Conservation (phyloP, 2,888 invertebrate species). For the Nowickia ferox region DNA sequence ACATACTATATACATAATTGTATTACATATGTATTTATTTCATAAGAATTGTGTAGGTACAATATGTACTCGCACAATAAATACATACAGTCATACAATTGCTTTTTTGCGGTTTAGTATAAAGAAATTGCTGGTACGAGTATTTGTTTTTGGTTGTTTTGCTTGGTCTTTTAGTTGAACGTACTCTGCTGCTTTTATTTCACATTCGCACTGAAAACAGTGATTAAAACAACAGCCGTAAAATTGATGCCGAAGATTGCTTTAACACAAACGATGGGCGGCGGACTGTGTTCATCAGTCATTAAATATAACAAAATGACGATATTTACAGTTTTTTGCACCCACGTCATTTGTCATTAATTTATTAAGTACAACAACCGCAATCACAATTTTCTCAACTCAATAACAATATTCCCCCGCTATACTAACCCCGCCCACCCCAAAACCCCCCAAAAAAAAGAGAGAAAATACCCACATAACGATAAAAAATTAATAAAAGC, state of each 20-base stretch:
- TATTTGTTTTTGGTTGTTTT: slow-evolving; percentile 28
- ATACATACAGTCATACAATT: neutral
- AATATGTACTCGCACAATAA: too few relatives aligned
- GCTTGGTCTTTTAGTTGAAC: slow-evolving; percentile 34
- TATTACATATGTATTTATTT: too few relatives aligned
- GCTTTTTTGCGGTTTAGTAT: slow-evolving; percentile 16
- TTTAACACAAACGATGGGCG: neutral
- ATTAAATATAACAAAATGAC: slow-evolving; percentile 48
- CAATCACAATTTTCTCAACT: slow-evolving; percentile 27
- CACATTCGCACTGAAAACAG: slow-evolving; percentile 28
- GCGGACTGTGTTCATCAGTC: slow-evolving; percentile 24
- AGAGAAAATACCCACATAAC: slow-evolving; percentile 12
- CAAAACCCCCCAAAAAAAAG: too few relatives aligned
- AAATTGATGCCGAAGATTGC: slow-evolving; percentile 42
- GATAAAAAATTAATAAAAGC: neutral
- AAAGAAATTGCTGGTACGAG: slow-evolving; percentile 11
- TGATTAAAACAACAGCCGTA: slow-evolving; percentile 41
- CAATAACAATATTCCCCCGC: slow-evolving; percentile 56
- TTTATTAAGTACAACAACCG: slow-evolving; percentile 41
- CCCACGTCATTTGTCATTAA: slow-evolving; percentile 53
- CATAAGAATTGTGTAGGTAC: too few relatives aligned
- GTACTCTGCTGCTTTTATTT: slow-evolving; percentile 42
- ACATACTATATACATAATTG: too few relatives aligned
- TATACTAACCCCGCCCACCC: slow-evolving; percentile 71
- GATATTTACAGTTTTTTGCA: slow-evolving; percentile 63